Evolutionary conservation across 2,888 invertebrate genomes (phyloP).

Genomic region (Clunio marinus): DNA sequence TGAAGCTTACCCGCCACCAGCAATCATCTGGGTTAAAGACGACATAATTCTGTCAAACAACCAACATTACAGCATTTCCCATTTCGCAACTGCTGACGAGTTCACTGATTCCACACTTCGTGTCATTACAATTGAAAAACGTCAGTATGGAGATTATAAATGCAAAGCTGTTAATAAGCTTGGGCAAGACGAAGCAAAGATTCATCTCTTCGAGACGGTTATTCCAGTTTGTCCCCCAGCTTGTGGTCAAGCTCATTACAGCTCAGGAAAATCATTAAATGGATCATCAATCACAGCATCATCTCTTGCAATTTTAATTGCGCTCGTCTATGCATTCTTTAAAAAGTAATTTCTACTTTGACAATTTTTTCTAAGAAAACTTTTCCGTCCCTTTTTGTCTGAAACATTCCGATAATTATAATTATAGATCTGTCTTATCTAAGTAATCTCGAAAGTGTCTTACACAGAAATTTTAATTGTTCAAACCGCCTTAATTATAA

Average conservation of each 20-base stretch:
- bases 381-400: not conserved
- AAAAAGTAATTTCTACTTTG: slow-evolving; percentile 40
- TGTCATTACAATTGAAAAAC: slow-evolving; percentile 85
- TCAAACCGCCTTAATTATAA: no score
- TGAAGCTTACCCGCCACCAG: slow-evolving; percentile 91
- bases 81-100: slow-evolving; percentile 87
- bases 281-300: slow-evolving; percentile 44
- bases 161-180: slow-evolving; percentile 88
- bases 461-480: no score
- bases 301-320: slow-evolving; percentile 54
- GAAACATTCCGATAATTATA: not conserved
- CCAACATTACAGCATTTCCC: slow-evolving; percentile 86
- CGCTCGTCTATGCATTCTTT: slow-evolving; percentile 52
- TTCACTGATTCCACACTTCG: slow-evolving; percentile 86
- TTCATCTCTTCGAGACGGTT: slow-evolving; percentile 82
- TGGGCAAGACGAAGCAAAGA: slow-evolving; percentile 71
- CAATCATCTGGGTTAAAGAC: slow-evolving; percentile 86
- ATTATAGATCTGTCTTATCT: not conserved
- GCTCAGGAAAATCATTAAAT: slow-evolving; percentile 39
- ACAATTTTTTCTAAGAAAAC: not conserved
- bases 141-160: slow-evolving; percentile 79
- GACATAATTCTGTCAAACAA: slow-evolving; percentile 77
- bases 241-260: slow-evolving; percentile 56
- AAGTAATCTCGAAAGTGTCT: no score
- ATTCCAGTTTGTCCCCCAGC: slow-evolving; percentile 92